Evolutionary conservation across 2,888 invertebrate genomes (phyloP), one percentile per base, ranked within the genome.

Genomic region (Troides aeacus): DNA sequence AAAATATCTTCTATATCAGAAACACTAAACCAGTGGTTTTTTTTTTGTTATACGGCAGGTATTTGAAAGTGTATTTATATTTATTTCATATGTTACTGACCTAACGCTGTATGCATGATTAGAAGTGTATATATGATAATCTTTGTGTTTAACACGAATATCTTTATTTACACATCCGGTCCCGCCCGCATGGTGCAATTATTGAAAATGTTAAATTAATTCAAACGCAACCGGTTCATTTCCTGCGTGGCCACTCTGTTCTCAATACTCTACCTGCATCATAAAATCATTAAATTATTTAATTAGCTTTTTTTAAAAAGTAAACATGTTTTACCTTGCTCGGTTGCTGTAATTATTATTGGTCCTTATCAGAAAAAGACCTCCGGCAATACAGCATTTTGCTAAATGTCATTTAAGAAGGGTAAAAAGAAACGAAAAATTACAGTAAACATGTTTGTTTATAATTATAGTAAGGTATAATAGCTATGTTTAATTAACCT

Each of bases 181-280:
- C 30, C 61, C 57, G 62, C 59, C 63, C 58, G 66, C 59, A 63
- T 70, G 42, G 18, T 53, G 59, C 46, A 61, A 59, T 65, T 59
- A 59, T 62, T 59, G 39, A 66, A 66, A 66, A 63, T 71, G 64
- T 64, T 64, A 67, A 71, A 64, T 70, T 67, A 24, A 67, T 71
- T 71, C 57, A 42, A 64, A 67, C 58, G 61, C 67, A 56, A 71
- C 70, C 70, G 50, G 64, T 71, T 68, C n/a, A 60, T 63, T 61
- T 67, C 67, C 70, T 61, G 46, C 64, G 23, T 17, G 53, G 50
- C 46, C 42, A 21, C 46, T 66, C 53, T 62, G 66, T 10, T 42
- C n/a, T 30, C 23, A 42, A 58, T 50, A 65, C 39, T 24, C 18
- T 58, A 56, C 57, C 24, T 58, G 62, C n/a, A 18, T 39, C 50